Base-by-base conservation (phyloP, 2,113 vertebrate genomes). In the Scortum barcoo region DNA sequence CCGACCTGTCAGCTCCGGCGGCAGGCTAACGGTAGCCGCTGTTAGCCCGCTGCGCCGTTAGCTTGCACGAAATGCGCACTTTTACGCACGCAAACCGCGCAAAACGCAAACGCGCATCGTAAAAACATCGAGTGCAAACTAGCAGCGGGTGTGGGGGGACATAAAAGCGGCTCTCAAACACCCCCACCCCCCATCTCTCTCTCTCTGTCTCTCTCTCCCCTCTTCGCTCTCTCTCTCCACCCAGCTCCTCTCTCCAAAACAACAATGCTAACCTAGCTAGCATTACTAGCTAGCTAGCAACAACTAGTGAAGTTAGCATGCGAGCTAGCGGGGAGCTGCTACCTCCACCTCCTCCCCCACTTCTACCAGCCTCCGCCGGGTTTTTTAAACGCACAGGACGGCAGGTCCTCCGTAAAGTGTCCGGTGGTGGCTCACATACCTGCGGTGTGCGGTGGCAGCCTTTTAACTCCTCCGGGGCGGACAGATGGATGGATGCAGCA, bases 401-500 rank as follows among this genome's bases (percentile, higher is more conserved):
- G n/a, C n/a, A n/a, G n/a, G n/a, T n/a, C n/a, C n/a, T n/a, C n/a
- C n/a, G n/a, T n/a, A n/a, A n/a, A n/a, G n/a, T n/a, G n/a, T n/a
- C n/a, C n/a, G n/a, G 57, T 24, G 24, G 54, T 36, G 63, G 28
- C 40, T 22, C n/a, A 86, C 92, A 19, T 80, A 93, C 92, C 90
- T 83, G 83, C 58, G n/a, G 57, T 28, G 72, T 54, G 81, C 81
- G 9, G 78, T 88, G 91, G 85, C 91, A 86, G 81, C 36, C 66
- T 66, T 60, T 50, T 53, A 42, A 10, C 61, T 81, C 86, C 72
- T n/a, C n/a, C n/a, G n/a, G n/a, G n/a, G n/a, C n/a, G n/a, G n/a
- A n/a, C 46, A 50, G 76, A 33, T 70, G 50, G 86, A 87, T 78
- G 84, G 88, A 85, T 89, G 91, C 90, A 91, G 93, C 89, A 91